Conservation (phyloP, 92 coral and sea anemone genomes). For the Parazoanthus swiftii region DNA sequence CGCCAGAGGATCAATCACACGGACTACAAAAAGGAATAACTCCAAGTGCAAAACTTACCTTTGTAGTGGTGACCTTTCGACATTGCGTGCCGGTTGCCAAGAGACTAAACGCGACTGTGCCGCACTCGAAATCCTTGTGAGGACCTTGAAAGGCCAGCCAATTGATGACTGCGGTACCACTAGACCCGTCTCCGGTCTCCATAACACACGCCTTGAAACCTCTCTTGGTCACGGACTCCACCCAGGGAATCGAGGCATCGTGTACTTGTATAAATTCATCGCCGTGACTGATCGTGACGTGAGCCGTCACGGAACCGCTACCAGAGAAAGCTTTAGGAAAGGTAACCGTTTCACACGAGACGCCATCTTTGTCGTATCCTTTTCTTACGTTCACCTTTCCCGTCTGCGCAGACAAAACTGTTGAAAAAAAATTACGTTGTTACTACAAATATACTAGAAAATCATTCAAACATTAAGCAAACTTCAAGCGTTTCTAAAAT, state of each 20-base stretch:
- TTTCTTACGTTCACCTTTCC: too few species aligned
- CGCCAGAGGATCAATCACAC: too few species aligned
- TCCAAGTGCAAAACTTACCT: slow-evolving; percentile 28
- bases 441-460: too few species aligned
- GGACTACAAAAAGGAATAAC: too few species aligned
- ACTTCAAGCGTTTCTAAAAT: too few species aligned
- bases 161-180: slow-evolving; percentile 48
- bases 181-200: slow-evolving; percentile 57
- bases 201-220: slow-evolving; percentile 51
- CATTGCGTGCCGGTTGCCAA: slow-evolving; percentile 55
- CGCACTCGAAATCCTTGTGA: slow-evolving; percentile 33
- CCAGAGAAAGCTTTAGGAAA: slow-evolving; percentile 43
- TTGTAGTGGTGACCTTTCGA: slow-evolving; percentile 26
- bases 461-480: too few species aligned
- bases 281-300: slow-evolving; percentile 48
- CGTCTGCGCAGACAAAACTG: too few species aligned
- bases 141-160: slow-evolving; percentile 58
- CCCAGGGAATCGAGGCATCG: slow-evolving; percentile 52
- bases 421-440: too few species aligned
- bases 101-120: slow-evolving; percentile 40
- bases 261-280: slow-evolving; percentile 28
- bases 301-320: slow-evolving; percentile 35
- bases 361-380: too few species aligned
- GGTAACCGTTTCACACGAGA: not conserved
- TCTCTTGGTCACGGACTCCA: slow-evolving; percentile 38